These are phyloP conservation scores for Passer montanus DNA, from an alignment of 2,113 vertebrate genomes.

Conservation along the genomic window DNA sequence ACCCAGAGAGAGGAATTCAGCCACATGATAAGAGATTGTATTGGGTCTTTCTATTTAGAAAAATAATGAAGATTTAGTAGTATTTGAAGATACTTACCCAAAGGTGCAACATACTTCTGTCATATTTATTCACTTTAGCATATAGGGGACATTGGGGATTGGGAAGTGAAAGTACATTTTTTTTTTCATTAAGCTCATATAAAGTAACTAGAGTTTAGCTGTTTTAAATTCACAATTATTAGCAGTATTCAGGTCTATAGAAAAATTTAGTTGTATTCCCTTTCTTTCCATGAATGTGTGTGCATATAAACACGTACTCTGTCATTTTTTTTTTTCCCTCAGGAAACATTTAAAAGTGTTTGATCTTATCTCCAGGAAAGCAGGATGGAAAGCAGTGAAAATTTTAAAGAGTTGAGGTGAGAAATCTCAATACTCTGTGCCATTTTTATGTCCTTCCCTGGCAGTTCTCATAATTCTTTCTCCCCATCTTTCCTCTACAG, in stretches of 20 bases:
- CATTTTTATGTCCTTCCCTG: background rate
- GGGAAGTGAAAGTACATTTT: background rate
- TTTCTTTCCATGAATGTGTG: background rate
- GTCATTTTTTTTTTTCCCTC: background rate
- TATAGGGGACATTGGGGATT: background rate
- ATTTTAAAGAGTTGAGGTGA: background rate
- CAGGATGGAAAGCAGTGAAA: background rate
- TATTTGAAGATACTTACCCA: background rate
- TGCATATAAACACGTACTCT: background rate
- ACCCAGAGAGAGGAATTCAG: background rate
- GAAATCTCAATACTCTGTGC: background rate
- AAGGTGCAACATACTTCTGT: background rate
- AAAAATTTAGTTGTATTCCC: background rate
- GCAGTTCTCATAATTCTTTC: background rate
- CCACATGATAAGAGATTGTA: background rate
- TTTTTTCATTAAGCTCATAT: background rate
- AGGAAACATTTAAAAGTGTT: background rate
- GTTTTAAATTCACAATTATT: background rate
- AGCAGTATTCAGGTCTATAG: background rate
- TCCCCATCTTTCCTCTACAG: background rate
- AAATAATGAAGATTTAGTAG: background rate
- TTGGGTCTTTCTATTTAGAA: background rate
- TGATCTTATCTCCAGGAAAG: background rate
- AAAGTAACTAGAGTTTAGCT: background rate
- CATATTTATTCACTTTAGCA: background rate